Conservation (phyloP, 2,113 vertebrate species). For the Eudyptes chrysolophus region DNA sequence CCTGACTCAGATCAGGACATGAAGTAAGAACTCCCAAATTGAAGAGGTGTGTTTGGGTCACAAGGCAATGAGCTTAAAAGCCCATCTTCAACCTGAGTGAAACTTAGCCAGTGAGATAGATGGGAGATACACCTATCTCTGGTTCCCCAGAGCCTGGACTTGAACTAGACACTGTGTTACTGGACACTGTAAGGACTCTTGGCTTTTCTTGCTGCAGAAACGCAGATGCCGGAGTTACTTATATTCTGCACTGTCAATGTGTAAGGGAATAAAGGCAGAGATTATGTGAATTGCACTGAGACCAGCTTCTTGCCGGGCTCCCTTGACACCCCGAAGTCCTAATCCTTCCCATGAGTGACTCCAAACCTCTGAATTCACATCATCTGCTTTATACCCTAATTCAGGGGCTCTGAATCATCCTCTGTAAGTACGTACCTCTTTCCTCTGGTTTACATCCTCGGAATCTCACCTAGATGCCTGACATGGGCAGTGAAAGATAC, state of each 20-base stretch:
- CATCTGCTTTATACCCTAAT: not conserved
- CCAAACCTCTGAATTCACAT: not conserved
- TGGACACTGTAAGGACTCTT: not conserved
- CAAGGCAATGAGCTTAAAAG: not conserved
- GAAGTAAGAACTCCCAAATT: not conserved
- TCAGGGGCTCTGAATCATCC: not conserved
- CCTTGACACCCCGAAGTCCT: not conserved
- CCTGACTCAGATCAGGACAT: not conserved
- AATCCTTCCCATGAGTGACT: not conserved
- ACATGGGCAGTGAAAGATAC: not conserved
- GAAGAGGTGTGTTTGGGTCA: not conserved
- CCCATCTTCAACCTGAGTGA: not conserved
- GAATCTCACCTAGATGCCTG: not conserved
- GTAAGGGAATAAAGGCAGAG: not conserved
- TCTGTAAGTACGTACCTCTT: not conserved
- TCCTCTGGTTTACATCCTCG: not conserved
- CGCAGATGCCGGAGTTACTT: fast-evolving
- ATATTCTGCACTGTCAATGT: not conserved
- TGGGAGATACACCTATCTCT: not conserved
- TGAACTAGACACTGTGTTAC: not conserved
- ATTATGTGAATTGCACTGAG: not conserved
- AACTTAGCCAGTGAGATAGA: not conserved
- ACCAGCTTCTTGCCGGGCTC: not conserved
- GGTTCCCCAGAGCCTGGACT: not conserved
- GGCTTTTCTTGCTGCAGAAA: not conserved